Base-by-base conservation (phyloP, 2,113 vertebrate species). In the Osmerus mordax region DNA sequence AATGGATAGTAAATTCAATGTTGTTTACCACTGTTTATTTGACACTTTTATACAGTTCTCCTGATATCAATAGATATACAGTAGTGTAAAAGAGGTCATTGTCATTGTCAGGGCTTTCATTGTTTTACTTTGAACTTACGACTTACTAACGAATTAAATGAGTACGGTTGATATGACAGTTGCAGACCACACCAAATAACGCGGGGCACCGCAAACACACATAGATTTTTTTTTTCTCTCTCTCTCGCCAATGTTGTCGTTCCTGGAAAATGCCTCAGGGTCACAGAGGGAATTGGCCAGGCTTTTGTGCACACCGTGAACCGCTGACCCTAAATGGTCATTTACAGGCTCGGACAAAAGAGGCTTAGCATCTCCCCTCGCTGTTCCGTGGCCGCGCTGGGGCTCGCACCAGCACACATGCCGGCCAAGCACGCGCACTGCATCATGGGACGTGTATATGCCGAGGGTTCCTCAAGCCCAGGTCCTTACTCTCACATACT, bases 341-440 rank as follows among this genome's bases (percentile, higher is more conserved):
- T 76, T 60, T 69, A 21, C 52, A 52, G 67, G 72, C 36, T 67
- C 61, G 73, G 25, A 21, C 36, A 66, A 51, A 70, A 73, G 78
- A 71, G 28, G 51, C 78, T 83, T 72, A 77, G 69, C 69, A 71
- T 82, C 2, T 13, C 79, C 72, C 74, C 64, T 16, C 41, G 54
- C 53, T 52, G 55, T 60, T 61, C 12, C 60, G 11, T 14, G 6
- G 25, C 32, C 32, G 1, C 7, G 29, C 29, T 4, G 29, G 29
- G 29, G 2, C 23, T 23, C 23, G 23, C 23, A 23, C 29, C 29
- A 32, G 29, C 29, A 32, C 29, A 32, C 29, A 67, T 1, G 23
- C 23, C 23, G 56, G 55, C 28, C 70, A 41, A 41, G 65, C 47
- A 12, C 67, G 70, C 52, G 12, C 32, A 53, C 25, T 72, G 52